phyloP scores from a whole-genome alignment of 2,888 invertebrate genomes.

The Morpho deidamia region DNA sequence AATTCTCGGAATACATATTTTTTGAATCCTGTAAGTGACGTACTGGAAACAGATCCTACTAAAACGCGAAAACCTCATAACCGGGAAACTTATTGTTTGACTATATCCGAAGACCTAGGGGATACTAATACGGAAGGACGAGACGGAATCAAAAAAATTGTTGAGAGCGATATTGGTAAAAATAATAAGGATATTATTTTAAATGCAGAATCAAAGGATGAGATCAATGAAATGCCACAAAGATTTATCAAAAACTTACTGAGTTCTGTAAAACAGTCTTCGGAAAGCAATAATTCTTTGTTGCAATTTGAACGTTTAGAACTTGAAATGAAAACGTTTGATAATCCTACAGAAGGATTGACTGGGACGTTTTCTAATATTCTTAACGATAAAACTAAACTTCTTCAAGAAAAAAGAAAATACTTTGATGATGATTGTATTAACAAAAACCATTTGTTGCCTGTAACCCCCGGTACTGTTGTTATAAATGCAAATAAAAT shows the following conservation, averaged over 20 bases:
- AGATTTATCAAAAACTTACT: conserved; percentile 41
- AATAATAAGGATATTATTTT: neutral
- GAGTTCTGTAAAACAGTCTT: conserved; percentile 35
- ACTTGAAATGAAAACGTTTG: conserved; percentile 34
- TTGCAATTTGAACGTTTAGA: conserved; percentile 55
- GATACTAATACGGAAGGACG: neutral
- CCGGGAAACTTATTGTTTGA: conserved; percentile 10
- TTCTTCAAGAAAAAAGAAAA: conserved; percentile 40
- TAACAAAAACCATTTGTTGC: neutral
- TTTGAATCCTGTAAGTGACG: neutral
- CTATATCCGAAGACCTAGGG: neutral
- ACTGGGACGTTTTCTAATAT: conserved; percentile 32
- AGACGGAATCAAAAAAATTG: neutral
- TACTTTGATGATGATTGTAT: conserved; percentile 37
- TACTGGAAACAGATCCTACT: neutral
- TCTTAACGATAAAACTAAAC: conserved; percentile 19
- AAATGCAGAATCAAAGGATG: neutral
- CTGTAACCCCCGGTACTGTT: conserved; percentile 9
- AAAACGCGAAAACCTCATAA: neutral
- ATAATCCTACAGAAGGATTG: conserved; percentile 23
- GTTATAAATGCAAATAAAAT: conserved; percentile 16
- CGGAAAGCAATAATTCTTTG: conserved; percentile 44
- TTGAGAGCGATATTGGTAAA: neutral
- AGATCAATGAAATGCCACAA: conserved; percentile 26
- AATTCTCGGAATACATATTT: neutral